Evolutionary conservation across 2,888 invertebrate species (phyloP), one percentile per base, ranked within the genome.

Genomic region (Conops quadrifasciatus): DNA sequence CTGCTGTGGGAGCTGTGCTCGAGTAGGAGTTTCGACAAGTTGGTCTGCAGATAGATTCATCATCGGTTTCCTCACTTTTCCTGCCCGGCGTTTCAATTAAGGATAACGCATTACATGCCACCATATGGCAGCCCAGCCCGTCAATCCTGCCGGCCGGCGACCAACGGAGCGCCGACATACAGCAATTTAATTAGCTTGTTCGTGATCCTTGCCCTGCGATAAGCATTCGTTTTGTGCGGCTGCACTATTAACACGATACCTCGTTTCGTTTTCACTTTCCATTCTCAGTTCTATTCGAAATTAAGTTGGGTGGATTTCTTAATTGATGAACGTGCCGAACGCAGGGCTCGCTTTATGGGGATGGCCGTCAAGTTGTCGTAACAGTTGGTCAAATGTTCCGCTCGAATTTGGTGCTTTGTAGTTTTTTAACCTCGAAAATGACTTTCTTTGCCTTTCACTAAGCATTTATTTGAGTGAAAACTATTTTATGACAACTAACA

Each of bases 191-290:
- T 68, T 68, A 62, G 62, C 62, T 58, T 64, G 43, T 58, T 28
- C 36, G 56, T 56, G 68, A 68, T 68, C 68, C 24, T 68, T n/a
- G 51, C 36, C 47, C 13, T 51, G 19, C 51, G 68, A 68, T 68
- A 68, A 68, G 62, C 21, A 30, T 47, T 11, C 60, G 1, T 45
- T 59, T 59, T 28, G 13, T 28, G 24, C 16, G 77, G 80, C 78
- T 77, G 75, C 26, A 78, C 82, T 83, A 82, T 83, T 83, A 83
- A 82, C 83, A 83, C 77, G 83, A 77, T 79, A 83, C 83, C 83
- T 83, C 81, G 82, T 76, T 74, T 74, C 68, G 77, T 78, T 80
- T 68, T 68, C 60, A 59, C 67, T 59, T 68, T 60, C 43, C 15
- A 19, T 21, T 30, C 13, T 53, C 30, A 28, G 3, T 21, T 3